phyloP scores from a whole-genome alignment of 2,113 vertebrate genomes.

The Dicrurus megarhynchus region DNA sequence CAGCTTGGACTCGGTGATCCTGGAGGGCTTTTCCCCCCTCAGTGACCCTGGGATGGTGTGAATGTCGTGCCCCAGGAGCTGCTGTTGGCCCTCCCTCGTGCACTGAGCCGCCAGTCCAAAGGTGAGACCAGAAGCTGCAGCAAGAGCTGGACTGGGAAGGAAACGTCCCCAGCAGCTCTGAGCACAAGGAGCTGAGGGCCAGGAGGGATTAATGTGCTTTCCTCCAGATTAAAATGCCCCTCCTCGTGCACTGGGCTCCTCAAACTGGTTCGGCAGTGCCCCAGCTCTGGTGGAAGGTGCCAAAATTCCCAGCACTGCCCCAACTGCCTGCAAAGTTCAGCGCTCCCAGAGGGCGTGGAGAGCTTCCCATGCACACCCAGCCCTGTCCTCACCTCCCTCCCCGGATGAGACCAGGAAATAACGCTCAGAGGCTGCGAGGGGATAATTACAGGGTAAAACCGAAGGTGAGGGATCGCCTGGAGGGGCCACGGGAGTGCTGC shows the following conservation, averaged over 20 bases:
- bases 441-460: conserved; percentile 33
- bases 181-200: not conserved
- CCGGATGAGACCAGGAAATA: conserved; percentile 19
- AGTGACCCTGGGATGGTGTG: fast-evolving
- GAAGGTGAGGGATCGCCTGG: conserved; percentile 1
- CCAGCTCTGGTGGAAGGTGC: not conserved
- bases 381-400: conserved; percentile 9
- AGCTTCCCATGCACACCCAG: conserved; percentile 54
- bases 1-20: not conserved
- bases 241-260: not conserved
- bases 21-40: not conserved
- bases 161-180: not conserved
- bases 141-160: not conserved
- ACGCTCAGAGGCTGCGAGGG: conserved; percentile 2
- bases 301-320: conserved; percentile 11
- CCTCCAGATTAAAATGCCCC: not conserved
- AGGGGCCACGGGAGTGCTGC: not conserved
- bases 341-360: not conserved
- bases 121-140: not conserved
- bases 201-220: not conserved
- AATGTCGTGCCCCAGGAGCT: not conserved
- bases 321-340: conserved; percentile 8
- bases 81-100: not conserved
- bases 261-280: not conserved
- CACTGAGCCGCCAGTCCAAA: not conserved